Evolutionary conservation across 2,888 invertebrate genomes (phyloP).

Genomic region (Dryadula phaetusa): DNA sequence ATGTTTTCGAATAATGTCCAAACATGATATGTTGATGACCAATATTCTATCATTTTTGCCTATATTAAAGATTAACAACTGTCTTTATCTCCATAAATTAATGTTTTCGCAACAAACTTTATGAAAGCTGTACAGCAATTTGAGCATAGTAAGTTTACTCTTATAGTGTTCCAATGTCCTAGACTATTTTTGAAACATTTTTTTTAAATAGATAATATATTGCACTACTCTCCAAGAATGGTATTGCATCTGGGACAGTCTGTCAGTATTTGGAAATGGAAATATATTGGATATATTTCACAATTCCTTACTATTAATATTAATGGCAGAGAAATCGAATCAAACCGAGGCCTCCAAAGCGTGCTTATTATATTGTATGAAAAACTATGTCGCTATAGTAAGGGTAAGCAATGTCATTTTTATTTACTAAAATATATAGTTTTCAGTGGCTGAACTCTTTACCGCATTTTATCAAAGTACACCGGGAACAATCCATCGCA

Average conservation of each 20-base stretch:
- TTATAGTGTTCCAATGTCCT: no score
- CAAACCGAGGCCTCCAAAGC: slow-evolving; percentile 58
- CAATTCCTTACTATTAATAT: slow-evolving; percentile 56
- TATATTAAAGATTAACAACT: no score
- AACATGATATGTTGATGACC: no score
- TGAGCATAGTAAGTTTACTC: background rate
- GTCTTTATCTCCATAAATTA: no score
- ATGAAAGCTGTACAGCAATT: no score
- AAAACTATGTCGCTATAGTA: slow-evolving; percentile 61
- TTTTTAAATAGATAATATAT: slow-evolving; percentile 59
- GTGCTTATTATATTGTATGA: slow-evolving; percentile 67
- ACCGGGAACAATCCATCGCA: no score
- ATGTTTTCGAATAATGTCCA: no score
- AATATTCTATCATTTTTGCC: no score
- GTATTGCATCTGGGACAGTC: slow-evolving; percentile 66
- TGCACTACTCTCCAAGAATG: slow-evolving; percentile 67
- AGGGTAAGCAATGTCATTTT: slow-evolving; percentile 56
- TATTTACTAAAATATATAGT: slow-evolving; percentile 6
- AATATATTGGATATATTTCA: slow-evolving; percentile 57
- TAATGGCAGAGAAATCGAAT: slow-evolving; percentile 56
- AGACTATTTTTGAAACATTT: no score
- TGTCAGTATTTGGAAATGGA: slow-evolving; percentile 52
- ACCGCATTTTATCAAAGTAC: no score
- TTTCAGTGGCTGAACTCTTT: no score
- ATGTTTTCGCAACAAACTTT: no score